Base-by-base conservation (phyloP, 2,888 invertebrate genomes). In the Luperina testacea region DNA sequence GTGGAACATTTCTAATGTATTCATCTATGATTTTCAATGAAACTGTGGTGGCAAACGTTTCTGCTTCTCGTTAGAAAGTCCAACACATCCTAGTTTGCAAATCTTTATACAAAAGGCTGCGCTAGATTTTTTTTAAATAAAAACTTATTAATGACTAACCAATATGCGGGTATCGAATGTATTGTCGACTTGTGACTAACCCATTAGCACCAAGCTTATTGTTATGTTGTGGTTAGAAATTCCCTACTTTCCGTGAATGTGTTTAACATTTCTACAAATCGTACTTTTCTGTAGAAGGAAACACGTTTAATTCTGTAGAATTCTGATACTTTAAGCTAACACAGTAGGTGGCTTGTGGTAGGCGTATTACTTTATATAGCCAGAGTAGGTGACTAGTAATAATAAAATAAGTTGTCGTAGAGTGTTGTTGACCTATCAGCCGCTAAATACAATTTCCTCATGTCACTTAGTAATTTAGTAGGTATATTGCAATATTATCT, bases 1-100 rank as follows among this genome's bases (percentile, higher is more conserved):
- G 75, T 83, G 70, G 48, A 74, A 82, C 81, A 85, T 83, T 81
- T 82, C 73, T 80, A 87, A 85, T 83, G 73, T 71, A 88, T 80
- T 78, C 73, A 71, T 72, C 72, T 71, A 75, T 83, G 68, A 77
- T 81, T 81, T 80, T 79, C 67, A 65, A 81, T 85, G 78, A 68
- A 73, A 70, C 32, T 27, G 59, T 17, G 17, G 64, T 72, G 65
- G 63, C 73, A 79, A 69, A 78, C 42, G 61, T 59, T 77, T 68
- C 57, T 69, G 70, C 48, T 45, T 45, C 48, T 38, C 71, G 38
- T 71, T 87, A 78, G 75, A 84, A 84, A 87, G 80, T 76, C 45
- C 17, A 65, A 67, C 59, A 17, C 20, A 87, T 78, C 68, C 75
- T 87, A 70, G 75, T 81, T 87, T 78, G 57, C 24, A n/a, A 78